A percentile compares a stretch with the other conserved stretches of the same genome.
These are phyloP conservation scores for Blastobasis adustella DNA, from an alignment of 2,888 invertebrate species.

Conservation along the genomic window DNA sequence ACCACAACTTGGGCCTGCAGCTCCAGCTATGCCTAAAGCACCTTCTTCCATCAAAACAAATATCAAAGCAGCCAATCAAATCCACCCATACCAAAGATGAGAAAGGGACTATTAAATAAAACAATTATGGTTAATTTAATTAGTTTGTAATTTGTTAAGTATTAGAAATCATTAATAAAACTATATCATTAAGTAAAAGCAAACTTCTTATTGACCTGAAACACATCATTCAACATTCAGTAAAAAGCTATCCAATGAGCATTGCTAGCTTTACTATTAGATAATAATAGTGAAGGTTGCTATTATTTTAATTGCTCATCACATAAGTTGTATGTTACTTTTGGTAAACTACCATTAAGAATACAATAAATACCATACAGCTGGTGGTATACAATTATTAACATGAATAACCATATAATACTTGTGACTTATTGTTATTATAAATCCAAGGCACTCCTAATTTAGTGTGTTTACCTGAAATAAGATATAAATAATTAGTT, in stretches of 20 bases:
- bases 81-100: constrained; percentile 82
- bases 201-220: not conserved
- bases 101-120: too few relatives aligned
- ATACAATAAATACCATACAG: too few relatives aligned
- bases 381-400: not conserved
- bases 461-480: constrained; percentile 73
- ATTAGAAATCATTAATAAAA: too few relatives aligned
- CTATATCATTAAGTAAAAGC: not conserved
- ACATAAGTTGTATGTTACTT: too few relatives aligned
- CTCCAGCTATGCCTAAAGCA: constrained; percentile 84
- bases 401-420: not conserved
- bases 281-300: too few relatives aligned
- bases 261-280: too few relatives aligned
- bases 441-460: constrained; percentile 23
- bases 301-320: too few relatives aligned
- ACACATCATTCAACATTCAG: too few relatives aligned
- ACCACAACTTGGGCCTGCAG: constrained; percentile 71
- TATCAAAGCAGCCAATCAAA: constrained; percentile 92
- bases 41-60: constrained; percentile 94
- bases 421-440: not conserved
- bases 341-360: too few relatives aligned
- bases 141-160: too few relatives aligned
- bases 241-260: too few relatives aligned
- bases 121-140: too few relatives aligned
- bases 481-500: constrained; percentile 20